These are phyloP conservation scores for Sussaba pulchella DNA, from an alignment of 2,888 invertebrate genomes.

Conservation along the genomic window DNA sequence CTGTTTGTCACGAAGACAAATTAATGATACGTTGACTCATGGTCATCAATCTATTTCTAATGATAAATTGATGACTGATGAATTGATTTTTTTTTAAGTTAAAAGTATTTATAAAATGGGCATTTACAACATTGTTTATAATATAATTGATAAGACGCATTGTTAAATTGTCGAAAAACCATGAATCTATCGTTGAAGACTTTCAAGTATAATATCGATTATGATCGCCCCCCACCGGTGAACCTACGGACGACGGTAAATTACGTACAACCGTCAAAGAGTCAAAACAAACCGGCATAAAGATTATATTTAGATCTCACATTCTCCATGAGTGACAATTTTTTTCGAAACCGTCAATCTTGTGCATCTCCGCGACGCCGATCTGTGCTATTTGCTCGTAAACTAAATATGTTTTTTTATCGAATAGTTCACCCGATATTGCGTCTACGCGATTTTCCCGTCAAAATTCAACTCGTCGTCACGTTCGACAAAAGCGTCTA, in stretches of 20 bases:
- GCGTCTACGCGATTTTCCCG: slow-evolving; percentile 2
- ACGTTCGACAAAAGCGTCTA: slow-evolving; percentile 25
- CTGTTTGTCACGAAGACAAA: too few species aligned
- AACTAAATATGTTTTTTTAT: slow-evolving; percentile 12
- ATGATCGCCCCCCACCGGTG: background rate
- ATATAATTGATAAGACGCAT: too few species aligned
- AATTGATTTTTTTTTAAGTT: too few species aligned
- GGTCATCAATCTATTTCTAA: too few species aligned
- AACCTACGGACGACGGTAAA: background rate
- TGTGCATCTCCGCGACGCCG: background rate
- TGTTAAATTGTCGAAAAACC: too few species aligned
- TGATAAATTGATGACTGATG: too few species aligned
- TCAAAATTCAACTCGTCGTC: slow-evolving; percentile 9
- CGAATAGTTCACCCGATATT: background rate
- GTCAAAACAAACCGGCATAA: background rate
- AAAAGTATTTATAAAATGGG: too few species aligned
- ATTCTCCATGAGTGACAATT: slow-evolving; percentile 1
- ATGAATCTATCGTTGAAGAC: too few species aligned
- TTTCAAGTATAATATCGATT: too few species aligned
- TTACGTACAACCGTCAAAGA: background rate
- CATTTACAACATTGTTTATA: too few species aligned
- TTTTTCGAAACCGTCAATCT: slow-evolving; percentile 29
- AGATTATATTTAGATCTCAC: background rate
- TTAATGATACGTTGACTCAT: too few species aligned
- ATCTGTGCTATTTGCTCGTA: background rate